These are phyloP conservation scores for Characodon lateralis DNA, from an alignment of 2,797 vertebrate species.

Conservation along the genomic window DNA sequence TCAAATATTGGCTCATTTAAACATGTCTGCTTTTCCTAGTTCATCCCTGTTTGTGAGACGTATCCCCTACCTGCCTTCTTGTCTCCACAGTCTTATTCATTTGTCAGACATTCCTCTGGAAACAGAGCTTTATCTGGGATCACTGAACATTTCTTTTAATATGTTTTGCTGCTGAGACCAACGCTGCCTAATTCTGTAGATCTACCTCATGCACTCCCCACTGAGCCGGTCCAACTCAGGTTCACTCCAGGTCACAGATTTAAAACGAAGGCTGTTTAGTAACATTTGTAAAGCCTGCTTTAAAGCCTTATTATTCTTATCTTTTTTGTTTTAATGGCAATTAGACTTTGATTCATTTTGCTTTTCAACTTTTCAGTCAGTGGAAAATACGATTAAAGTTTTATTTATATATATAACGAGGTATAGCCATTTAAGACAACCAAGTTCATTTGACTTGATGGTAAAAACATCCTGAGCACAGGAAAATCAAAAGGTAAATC, in stretches of 20 bases:
- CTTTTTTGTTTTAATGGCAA: neutral
- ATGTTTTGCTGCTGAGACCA: slow-evolving; percentile 37
- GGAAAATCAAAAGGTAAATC: neutral
- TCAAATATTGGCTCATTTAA: neutral
- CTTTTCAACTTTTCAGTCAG: slow-evolving; percentile 7
- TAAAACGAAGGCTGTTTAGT: slow-evolving; percentile 20
- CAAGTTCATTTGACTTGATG: neutral
- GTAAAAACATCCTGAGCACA: neutral
- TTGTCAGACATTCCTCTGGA: slow-evolving; percentile 55
- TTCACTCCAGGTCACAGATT: slow-evolving; percentile 26
- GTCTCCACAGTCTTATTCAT: slow-evolving; percentile 21
- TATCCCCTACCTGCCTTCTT: slow-evolving; percentile 6
- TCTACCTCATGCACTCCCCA: neutral
- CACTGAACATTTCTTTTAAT: slow-evolving; percentile 51
- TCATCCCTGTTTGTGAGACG: slow-evolving; percentile 1
- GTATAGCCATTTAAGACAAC: neutral
- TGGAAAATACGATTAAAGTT: neutral
- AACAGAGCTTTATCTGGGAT: slow-evolving; percentile 50
- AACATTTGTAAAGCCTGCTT: slow-evolving; percentile 19
- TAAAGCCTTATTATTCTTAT: slow-evolving; percentile 12
- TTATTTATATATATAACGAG: neutral
- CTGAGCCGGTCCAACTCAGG: slow-evolving; percentile 10
- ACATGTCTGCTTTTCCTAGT: neutral
- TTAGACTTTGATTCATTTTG: slow-evolving; percentile 1
- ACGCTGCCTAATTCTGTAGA: slow-evolving; percentile 17